Base-by-base conservation (phyloP, 2,888 invertebrate species). In the Acleris emargana region DNA sequence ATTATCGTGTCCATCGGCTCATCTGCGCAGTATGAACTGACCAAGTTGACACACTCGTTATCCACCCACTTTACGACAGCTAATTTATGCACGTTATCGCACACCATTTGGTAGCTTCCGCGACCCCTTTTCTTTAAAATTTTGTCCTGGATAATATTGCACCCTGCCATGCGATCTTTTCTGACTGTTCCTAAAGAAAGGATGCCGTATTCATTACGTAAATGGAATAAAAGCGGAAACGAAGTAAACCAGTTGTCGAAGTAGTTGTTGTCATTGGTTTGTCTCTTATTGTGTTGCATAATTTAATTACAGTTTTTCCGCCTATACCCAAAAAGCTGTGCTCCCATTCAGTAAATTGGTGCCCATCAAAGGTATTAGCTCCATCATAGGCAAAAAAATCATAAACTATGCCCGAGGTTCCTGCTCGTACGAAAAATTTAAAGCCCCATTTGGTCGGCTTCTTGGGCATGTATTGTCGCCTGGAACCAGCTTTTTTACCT, bases 401-500 rank as follows among this genome's bases (percentile, higher is more conserved):
- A 25, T 25, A 25, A 2, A 25, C 25, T 25, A 25, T 25, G 25
- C 25, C 25, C 25, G 25, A 25, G 25, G 2, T 25, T 25, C 25
- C 25, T 4, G 25, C 25, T 25, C 25, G 25, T 3, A 25, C 25
- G 25, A 5, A 25, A 25, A 25, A 25, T 25, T 25, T 25, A 25
- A 25, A 25, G 25, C 25, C 25, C 25, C 25, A 25, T 4, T 68
- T 66, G 18, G 58, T 47, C 9, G 67, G 57, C 51, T 64, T 60
- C n/a, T 64, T 47, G 51, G 68, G 62, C 20, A 50, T 64, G 55
- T 68, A 67, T 62, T 70, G 70, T 53, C 50, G 64, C 52, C 70
- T 58, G 45, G 47, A 63, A n/a, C 69, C 68, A 38, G 58, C 68
- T 58, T 62, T 69, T 62, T 67, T 69, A 7, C 68, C 68, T 68